Conservation (phyloP, 92 coral and sea anemone species). For the Siderastrea siderea region DNA sequence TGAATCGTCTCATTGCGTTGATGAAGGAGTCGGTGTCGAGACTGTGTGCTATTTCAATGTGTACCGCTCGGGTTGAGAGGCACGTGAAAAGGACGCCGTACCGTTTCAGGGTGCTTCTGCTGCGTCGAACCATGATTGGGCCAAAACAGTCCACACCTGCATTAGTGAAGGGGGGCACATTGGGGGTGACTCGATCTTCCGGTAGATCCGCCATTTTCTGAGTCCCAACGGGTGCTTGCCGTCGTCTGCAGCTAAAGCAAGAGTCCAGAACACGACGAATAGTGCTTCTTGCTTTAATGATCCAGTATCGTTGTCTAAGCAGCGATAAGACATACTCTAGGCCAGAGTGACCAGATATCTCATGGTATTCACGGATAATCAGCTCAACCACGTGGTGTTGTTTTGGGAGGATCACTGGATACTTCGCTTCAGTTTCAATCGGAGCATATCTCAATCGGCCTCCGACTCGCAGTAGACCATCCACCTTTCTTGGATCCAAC, state of each 20-base stretch:
- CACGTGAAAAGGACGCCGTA: slow-evolving; percentile 50
- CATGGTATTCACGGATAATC: slow-evolving; percentile 1
- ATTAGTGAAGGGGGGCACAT: slow-evolving; percentile 26
- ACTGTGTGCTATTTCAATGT: slow-evolving; percentile 49
- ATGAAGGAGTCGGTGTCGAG: slow-evolving; percentile 37
- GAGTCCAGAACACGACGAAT: slow-evolving; percentile 12
- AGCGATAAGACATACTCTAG: slow-evolving; percentile 5
- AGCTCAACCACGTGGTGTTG: slow-evolving; percentile 14
- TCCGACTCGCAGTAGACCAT: background rate
- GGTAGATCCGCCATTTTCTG: slow-evolving; percentile 63
- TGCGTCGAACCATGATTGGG: slow-evolving; percentile 28
- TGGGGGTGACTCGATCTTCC: slow-evolving; percentile 24
- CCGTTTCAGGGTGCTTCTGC: slow-evolving; percentile 35
- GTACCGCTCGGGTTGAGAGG: slow-evolving; percentile 39
- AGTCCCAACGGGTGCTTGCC: slow-evolving; percentile 29
- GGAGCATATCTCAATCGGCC: slow-evolving; percentile 15
- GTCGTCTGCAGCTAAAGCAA: slow-evolving; percentile 29
- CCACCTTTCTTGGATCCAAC: background rate
- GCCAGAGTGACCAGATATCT: slow-evolving; percentile 1
- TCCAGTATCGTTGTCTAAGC: slow-evolving; percentile 45
- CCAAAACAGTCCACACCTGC: slow-evolving; percentile 40
- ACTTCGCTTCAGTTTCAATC: background rate
- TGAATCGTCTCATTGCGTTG: slow-evolving; percentile 30
- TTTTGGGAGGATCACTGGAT: slow-evolving; percentile 1
- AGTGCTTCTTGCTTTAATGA: slow-evolving; percentile 5